A percentile compares a stretch with the other conserved stretches of the same genome.
Conservation (phyloP, 2,888 invertebrate genomes). For the Agrilus biguttatus region DNA sequence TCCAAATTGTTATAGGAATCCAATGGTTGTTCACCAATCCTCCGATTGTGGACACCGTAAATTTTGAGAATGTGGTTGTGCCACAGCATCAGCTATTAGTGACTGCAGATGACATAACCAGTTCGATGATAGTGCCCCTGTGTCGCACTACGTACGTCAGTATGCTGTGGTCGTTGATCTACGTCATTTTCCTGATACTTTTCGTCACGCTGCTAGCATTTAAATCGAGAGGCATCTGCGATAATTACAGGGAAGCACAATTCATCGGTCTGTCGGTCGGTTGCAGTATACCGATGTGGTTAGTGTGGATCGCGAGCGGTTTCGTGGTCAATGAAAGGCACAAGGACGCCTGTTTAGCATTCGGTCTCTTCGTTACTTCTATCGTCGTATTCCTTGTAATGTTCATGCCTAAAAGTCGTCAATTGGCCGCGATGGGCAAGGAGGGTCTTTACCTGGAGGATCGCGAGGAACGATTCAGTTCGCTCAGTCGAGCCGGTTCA, state of each 20-base stretch:
- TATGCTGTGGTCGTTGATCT: slow-evolving; percentile 62
- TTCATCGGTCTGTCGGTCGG: slow-evolving; percentile 84
- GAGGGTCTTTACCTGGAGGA: slow-evolving; percentile 74
- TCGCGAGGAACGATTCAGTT: slow-evolving; percentile 70
- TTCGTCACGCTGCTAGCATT: slow-evolving; percentile 75
- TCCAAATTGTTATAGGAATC: slow-evolving; percentile 72
- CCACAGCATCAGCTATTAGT: slow-evolving; percentile 27
- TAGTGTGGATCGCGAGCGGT: slow-evolving; percentile 73
- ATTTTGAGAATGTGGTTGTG: slow-evolving; percentile 24
- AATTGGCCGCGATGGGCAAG: slow-evolving; percentile 82
- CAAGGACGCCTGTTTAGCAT: slow-evolving; percentile 78
- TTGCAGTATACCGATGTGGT: slow-evolving; percentile 75
- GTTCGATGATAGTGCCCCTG: slow-evolving; percentile 28
- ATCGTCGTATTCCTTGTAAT: slow-evolving; percentile 79
- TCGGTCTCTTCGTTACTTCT: slow-evolving; percentile 74
- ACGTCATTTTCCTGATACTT: slow-evolving; percentile 72
- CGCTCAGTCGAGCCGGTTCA: slow-evolving; percentile 60
- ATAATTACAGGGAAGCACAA: slow-evolving; percentile 85
- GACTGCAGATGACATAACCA: slow-evolving; percentile 28
- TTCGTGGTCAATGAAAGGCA: slow-evolving; percentile 63
- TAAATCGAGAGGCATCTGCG: slow-evolving; percentile 75
- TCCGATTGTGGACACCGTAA: slow-evolving; percentile 41
- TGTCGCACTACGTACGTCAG: slow-evolving; percentile 58
- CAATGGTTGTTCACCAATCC: slow-evolving; percentile 75
- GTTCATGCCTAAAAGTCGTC: slow-evolving; percentile 88